phyloP scores from a whole-genome alignment of 1,140 invertebrate species.

The Pseudoatta argentina region DNA sequence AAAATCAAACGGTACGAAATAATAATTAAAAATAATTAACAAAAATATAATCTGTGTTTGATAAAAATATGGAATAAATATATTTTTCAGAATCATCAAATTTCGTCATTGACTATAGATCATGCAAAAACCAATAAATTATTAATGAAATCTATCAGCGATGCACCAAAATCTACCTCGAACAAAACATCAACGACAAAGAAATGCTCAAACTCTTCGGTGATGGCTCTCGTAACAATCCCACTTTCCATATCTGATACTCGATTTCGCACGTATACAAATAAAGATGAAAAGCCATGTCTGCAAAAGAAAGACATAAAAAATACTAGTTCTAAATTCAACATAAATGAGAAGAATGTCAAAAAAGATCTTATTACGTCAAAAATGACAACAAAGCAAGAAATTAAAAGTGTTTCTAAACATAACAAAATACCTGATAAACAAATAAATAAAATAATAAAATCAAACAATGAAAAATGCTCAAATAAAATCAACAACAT shows the following conservation, averaged over 20 bases:
- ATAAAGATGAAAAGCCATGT: background rate
- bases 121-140: slow-evolving; percentile 16
- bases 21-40: background rate
- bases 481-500: slow-evolving; percentile 26
- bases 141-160: background rate
- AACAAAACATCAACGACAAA: slow-evolving; percentile 1
- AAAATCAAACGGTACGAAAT: slow-evolving; percentile 40
- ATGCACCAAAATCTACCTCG: background rate
- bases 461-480: background rate
- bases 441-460: background rate
- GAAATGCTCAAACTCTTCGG: background rate
- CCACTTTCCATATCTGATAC: background rate
- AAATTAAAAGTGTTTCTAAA: background rate
- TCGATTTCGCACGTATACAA: background rate
- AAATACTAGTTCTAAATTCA: background rate
- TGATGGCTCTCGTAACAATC: background rate
- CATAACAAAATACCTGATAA: background rate
- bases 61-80: background rate
- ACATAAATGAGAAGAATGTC: background rate
- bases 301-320: background rate
- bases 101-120: background rate
- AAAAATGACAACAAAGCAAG: slow-evolving; percentile 9
- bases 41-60: slow-evolving; percentile 10
- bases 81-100: slow-evolving; percentile 36
- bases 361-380: background rate